phyloP scores from a whole-genome alignment of 2,888 invertebrate species.

The Allacma fusca region DNA sequence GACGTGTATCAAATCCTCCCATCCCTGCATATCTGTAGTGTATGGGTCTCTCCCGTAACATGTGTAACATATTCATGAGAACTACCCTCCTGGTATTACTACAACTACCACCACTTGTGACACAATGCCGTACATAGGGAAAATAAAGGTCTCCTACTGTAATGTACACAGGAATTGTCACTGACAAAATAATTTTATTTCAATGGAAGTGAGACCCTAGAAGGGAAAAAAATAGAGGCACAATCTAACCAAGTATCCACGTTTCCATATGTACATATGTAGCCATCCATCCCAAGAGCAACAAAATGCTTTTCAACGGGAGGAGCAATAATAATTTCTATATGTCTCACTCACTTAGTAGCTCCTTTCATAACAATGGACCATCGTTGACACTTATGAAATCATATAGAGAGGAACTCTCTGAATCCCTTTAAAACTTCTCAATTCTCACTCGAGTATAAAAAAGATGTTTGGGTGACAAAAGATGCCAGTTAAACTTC shows the following conservation, averaged over 20 bases:
- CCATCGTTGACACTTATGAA: conserved; percentile 43
- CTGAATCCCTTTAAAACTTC: conserved; percentile 17
- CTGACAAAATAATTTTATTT: conserved; percentile 36
- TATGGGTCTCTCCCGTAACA: neutral
- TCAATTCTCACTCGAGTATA: conserved; percentile 22
- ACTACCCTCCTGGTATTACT: neutral
- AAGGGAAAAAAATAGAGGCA: conserved; percentile 27
- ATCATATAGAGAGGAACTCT: conserved; percentile 26
- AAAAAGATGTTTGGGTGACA: conserved; percentile 34
- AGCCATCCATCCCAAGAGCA: neutral
- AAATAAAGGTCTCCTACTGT: conserved; percentile 13
- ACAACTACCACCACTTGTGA: conserved; percentile 4
- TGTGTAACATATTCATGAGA: conserved; percentile 14
- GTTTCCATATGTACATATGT: neutral
- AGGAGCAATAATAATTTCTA: conserved; percentile 36
- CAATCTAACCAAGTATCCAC: neutral
- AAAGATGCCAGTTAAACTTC: conserved; percentile 25
- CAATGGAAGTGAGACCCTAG: conserved; percentile 24
- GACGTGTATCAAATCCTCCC: neutral
- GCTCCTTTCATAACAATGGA: conserved; percentile 40
- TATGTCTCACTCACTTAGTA: conserved; percentile 49
- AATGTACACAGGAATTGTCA: neutral
- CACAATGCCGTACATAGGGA: conserved; percentile 5
- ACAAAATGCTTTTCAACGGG: conserved; percentile 16
- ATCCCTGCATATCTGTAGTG: neutral